These are phyloP conservation scores for Nemotelus pantherinus DNA, from an alignment of 2,888 invertebrate species.

Conservation along the genomic window DNA sequence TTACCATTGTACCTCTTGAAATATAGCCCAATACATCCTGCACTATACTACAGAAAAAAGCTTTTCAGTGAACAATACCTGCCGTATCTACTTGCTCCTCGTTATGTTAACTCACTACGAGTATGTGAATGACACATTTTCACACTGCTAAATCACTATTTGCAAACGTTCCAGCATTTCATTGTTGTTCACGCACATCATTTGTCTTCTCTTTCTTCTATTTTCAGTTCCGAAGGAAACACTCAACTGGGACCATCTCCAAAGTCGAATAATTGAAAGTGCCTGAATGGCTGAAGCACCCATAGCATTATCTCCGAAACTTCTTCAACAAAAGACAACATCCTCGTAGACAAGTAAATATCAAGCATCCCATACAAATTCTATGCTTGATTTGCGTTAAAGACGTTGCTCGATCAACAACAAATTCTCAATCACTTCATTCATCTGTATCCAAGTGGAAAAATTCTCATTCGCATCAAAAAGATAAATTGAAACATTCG, in stretches of 20 bases:
- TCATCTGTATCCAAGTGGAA: conserved; percentile 12
- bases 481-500: neutral
- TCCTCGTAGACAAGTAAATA: neutral
- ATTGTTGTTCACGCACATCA: neutral
- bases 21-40: too few species aligned
- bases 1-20: too few species aligned
- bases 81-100: too few species aligned
- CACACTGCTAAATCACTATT: too few species aligned
- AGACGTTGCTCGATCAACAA: too few species aligned
- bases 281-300: neutral
- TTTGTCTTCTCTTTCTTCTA: conserved; percentile 6
- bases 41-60: too few species aligned
- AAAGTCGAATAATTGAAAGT: conserved; percentile 33
- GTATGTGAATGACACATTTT: too few species aligned
- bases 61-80: too few species aligned
- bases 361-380: neutral
- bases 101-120: too few species aligned
- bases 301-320: neutral
- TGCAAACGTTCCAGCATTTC: neutral
- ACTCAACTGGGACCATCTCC: conserved; percentile 20
- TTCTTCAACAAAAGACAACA: neutral
- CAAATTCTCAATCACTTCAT: conserved; percentile 1
- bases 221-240: conserved; percentile 18
- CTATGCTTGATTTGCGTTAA: too few species aligned
- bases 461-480: conserved; percentile 12